phyloP scores from a whole-genome alignment of 2,888 invertebrate genomes.

The Aporophyla nigra region DNA sequence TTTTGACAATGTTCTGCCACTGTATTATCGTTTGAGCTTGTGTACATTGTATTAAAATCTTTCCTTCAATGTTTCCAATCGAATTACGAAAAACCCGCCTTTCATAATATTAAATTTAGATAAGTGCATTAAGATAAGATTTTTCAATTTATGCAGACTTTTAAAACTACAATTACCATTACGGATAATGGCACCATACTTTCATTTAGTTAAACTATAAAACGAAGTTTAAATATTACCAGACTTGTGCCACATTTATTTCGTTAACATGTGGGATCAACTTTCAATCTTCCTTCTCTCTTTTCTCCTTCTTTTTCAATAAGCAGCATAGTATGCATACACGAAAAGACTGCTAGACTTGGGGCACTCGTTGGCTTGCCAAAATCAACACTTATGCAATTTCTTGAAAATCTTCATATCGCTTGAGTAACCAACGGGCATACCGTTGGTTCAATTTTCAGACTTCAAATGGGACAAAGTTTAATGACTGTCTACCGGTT shows the following conservation, averaged over 20 bases:
- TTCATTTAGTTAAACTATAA: background rate
- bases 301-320: no score
- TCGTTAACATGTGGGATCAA: background rate
- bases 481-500: background rate
- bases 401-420: background rate
- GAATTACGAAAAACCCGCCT: background rate
- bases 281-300: background rate
- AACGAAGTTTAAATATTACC: background rate
- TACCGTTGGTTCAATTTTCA: constrained; percentile 4
- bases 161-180: constrained; percentile 16
- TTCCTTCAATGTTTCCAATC: background rate
- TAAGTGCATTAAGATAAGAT: background rate
- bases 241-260: background rate
- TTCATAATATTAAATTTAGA: background rate
- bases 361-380: background rate
- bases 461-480: background rate
- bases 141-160: background rate
- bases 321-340: no score
- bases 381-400: constrained; percentile 12
- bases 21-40: no score
- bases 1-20: background rate
- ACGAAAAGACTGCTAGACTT: background rate
- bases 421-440: no score
- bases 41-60: background rate
- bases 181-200: constrained; percentile 9